Evolutionary conservation across 2,888 invertebrate species (phyloP), one percentile per base, ranked within the genome.

Genomic region (Ypsolopha sequella): DNA sequence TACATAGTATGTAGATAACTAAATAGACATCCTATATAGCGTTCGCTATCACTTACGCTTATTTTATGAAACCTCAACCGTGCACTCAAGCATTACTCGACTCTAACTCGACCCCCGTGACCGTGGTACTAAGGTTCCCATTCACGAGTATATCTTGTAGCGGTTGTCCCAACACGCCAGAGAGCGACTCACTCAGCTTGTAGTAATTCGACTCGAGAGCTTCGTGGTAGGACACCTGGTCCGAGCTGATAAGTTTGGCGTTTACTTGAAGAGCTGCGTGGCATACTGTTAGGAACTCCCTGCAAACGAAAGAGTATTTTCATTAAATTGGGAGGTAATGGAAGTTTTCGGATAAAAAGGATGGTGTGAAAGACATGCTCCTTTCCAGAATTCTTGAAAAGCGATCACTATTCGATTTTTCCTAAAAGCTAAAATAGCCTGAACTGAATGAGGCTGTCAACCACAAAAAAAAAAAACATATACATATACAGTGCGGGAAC

Each of bases 221-320:
- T 68, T 95, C 94, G 68, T 98, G 98, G 72, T 98, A 98, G 60
- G 97, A 94, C 50, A 92, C 90, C 75, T 98, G 98, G 76, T 98
- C 98, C 3, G 92, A 89, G 55, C 92, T 91, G 63, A 98, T 95
- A 57, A 98, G 90, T 62, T 93, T 93, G 43, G 93, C 93, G 80
- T 98, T 98, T 51, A 97, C 89, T 68, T 95, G 94, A 41, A 98
- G 80, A 0, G 97, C 98, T 6, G 94, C 92, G 65, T 95, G 94
- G 76, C 97, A 97, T 45, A 97, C 92, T 56, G 93, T 92, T 60
- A 97, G 90, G 81, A 98, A 97, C 68, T 96, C 95, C 70, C 97
- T 96, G 86, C 8, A 84, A 86, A 56, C 7, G 47, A 41, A 36
- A 33, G 2, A 24, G 24, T 24, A 24, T 24, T 24, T 24, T 24